Evolutionary conservation across 2,113 vertebrate genomes (phyloP).

Genomic region (Podarcis muralis): DNA sequence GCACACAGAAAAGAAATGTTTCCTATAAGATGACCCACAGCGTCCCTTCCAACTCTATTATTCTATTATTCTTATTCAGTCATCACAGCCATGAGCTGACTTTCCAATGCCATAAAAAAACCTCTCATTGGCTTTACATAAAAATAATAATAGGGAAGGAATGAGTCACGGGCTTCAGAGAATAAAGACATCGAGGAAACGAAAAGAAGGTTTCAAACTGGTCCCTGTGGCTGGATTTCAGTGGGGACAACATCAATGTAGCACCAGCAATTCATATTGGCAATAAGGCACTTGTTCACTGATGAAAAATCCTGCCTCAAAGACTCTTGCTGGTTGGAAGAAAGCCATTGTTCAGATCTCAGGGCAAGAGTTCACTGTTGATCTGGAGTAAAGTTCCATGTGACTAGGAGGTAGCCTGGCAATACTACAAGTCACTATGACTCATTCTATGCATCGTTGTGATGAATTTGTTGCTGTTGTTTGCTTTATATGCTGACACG

Average conservation of each 20-base stretch:
- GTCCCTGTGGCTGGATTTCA: not conserved
- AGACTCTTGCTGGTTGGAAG: not conserved
- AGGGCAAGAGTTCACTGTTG: too few relatives aligned
- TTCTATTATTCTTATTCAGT: not conserved
- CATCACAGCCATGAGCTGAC: not conserved
- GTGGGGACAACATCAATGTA: not conserved
- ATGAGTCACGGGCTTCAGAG: not conserved
- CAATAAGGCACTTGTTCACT: not conserved
- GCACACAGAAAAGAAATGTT: not conserved
- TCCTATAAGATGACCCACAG: not conserved
- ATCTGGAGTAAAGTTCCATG: too few relatives aligned
- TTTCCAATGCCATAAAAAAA: conserved; percentile 1
- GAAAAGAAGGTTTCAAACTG: not conserved
- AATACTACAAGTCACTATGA: too few relatives aligned
- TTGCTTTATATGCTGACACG: too few relatives aligned
- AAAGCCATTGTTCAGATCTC: not conserved
- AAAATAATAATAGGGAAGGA: conserved; percentile 4
- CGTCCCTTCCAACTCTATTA: too few relatives aligned
- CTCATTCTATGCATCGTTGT: too few relatives aligned
- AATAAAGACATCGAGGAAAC: not conserved
- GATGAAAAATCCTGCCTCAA: not conserved
- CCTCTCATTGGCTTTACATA: not conserved
- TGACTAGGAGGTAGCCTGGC: too few relatives aligned
- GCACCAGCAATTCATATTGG: not conserved
- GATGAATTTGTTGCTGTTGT: too few relatives aligned